A percentile compares a stretch with the other conserved stretches of the same genome.
Evolutionary conservation across 1,140 invertebrate species (phyloP).

Genomic region (Sipha flava): DNA sequence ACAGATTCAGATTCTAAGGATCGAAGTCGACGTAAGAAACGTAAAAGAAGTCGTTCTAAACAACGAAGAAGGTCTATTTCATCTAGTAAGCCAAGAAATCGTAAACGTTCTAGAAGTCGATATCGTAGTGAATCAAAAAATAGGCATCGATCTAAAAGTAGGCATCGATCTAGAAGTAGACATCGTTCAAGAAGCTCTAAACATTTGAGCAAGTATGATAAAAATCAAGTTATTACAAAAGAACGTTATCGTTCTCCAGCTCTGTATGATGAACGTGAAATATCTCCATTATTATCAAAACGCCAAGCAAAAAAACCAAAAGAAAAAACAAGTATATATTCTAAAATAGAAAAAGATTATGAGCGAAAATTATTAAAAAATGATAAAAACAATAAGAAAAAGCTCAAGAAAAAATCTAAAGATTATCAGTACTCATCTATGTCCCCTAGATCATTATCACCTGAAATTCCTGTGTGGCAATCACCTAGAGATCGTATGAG

Average conservation of each 20-base stretch:
- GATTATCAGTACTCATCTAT: neutral
- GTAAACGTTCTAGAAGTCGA: slow-evolving; percentile 6
- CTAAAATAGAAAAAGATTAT: slow-evolving; percentile 24
- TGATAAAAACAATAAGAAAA: neutral
- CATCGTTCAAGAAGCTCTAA: slow-evolving; percentile 35
- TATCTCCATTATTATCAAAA: slow-evolving; percentile 10
- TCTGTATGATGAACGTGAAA: neutral
- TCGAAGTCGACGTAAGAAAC: slow-evolving; percentile 19
- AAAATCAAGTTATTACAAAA: neutral
- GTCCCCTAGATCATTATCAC: neutral
- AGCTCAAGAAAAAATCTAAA: slow-evolving; percentile 15
- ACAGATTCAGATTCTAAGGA: slow-evolving; percentile 12
- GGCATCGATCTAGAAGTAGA: slow-evolving; percentile 36
- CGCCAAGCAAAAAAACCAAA: slow-evolving; percentile 13
- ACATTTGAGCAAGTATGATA: slow-evolving; percentile 34
- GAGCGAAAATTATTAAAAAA: neutral
- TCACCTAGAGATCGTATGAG: neutral
- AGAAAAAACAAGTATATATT: slow-evolving; percentile 18
- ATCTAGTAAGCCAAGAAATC: slow-evolving; percentile 33
- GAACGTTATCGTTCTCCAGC: slow-evolving; percentile 23
- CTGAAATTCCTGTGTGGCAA: neutral
- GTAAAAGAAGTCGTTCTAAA: slow-evolving; percentile 41
- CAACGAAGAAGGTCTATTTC: slow-evolving; percentile 42
- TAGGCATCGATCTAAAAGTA: slow-evolving; percentile 32
- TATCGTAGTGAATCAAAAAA: slow-evolving; percentile 20